Conservation (phyloP, 2,888 invertebrate genomes). For the Chironomus riparius region DNA sequence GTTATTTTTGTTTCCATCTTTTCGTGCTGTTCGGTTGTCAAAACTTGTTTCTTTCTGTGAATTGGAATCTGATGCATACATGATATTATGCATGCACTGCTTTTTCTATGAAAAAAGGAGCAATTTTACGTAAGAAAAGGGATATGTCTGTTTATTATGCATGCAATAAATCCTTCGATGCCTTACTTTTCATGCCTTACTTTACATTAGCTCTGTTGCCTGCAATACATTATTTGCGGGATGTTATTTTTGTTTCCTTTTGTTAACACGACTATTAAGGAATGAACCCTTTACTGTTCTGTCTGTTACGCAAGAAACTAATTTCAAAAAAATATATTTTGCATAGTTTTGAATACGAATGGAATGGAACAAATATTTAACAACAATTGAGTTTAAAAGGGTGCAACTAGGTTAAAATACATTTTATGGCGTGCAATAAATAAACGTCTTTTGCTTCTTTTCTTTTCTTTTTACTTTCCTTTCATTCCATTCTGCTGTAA, state of each 20-base stretch:
- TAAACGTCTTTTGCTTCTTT: not conserved
- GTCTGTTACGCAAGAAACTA: not conserved
- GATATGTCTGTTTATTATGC: not conserved
- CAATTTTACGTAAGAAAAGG: not conserved
- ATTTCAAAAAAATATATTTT: not conserved
- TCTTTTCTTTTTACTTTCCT: not conserved
- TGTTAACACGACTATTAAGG: not conserved
- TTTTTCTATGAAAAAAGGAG: not conserved
- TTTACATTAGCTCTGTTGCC: too few species aligned
- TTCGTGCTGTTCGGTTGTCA: not conserved
- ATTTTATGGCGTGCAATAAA: slow-evolving; percentile 2
- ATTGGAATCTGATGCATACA: too few species aligned
- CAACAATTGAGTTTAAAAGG: not conserved
- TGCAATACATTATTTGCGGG: not conserved
- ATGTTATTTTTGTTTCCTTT: not conserved
- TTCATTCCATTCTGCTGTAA: too few species aligned
- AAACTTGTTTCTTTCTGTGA: too few species aligned
- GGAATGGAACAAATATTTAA: not conserved
- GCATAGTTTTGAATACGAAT: not conserved
- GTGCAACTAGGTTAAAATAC: slow-evolving; percentile 1
- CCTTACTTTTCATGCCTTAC: not conserved
- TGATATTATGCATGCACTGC: not conserved
- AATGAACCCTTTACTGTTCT: not conserved
- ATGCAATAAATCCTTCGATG: not conserved
- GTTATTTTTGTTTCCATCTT: too few species aligned